Evolutionary conservation across 2,888 invertebrate genomes (phyloP).

Genomic region (Plagodis pulveraria): DNA sequence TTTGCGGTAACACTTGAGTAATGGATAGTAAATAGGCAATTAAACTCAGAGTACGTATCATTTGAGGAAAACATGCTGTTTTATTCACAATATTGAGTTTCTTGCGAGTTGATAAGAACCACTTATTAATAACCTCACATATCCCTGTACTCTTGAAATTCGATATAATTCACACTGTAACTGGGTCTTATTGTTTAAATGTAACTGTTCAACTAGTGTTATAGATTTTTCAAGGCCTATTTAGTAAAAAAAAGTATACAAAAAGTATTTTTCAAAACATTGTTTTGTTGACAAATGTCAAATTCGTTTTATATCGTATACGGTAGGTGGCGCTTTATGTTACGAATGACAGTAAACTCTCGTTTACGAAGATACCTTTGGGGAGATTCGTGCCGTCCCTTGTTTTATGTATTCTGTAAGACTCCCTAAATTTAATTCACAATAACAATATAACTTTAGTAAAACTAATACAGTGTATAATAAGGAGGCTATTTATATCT

Average conservation of each 20-base stretch:
- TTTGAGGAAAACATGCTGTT: conserved; percentile 45
- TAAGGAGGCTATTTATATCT: too few species aligned
- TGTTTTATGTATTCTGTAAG: too few species aligned
- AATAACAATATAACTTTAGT: too few species aligned
- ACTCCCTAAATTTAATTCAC: too few species aligned
- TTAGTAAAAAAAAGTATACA: conserved; percentile 26
- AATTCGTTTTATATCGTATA: conserved; percentile 33
- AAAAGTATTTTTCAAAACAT: conserved; percentile 39
- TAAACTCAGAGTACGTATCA: conserved; percentile 45
- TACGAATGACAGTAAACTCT: conserved; percentile 6
- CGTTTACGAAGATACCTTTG: conserved; percentile 46
- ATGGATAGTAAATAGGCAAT: conserved; percentile 42
- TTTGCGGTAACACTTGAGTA: conserved; percentile 41
- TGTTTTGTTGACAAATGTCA: conserved; percentile 56
- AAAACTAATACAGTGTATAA: too few species aligned
- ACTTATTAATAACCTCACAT: conserved; percentile 41
- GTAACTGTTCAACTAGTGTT: conserved; percentile 7
- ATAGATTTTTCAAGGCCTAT: conserved; percentile 7
- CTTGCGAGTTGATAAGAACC: conserved; percentile 26
- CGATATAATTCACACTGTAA: conserved; percentile 17
- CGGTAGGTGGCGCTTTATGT: conserved; percentile 47
- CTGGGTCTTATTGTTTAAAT: conserved; percentile 3
- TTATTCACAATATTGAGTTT: conserved; percentile 31
- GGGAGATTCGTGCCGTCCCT: too few species aligned
- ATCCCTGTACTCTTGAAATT: conserved; percentile 28